These are phyloP conservation scores for Lepilemur ruficaudatus DNA, from an alignment of 2,797 vertebrate species.

Conservation along the genomic window DNA sequence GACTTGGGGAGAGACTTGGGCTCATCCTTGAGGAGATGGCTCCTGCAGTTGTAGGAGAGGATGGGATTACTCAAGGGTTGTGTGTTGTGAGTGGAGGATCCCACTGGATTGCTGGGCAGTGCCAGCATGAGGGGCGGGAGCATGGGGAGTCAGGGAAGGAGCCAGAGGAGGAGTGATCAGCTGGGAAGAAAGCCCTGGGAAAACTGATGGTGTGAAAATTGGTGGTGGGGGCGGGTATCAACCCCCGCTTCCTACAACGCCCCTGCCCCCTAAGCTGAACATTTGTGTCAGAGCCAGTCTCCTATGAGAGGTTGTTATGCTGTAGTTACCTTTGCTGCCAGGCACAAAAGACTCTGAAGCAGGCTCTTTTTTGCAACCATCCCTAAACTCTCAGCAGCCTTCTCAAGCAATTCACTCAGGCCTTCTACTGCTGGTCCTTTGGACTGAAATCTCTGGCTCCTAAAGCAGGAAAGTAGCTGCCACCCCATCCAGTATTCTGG, in stretches of 20 bases:
- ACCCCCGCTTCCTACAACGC: background rate
- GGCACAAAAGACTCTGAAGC: background rate
- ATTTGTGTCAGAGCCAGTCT: background rate
- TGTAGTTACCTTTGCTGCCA: background rate
- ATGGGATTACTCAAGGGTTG: background rate
- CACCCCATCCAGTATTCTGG: background rate
- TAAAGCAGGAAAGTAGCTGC: background rate
- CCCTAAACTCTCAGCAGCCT: background rate
- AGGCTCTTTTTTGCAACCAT: background rate
- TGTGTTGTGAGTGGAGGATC: background rate
- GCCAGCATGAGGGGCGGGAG: background rate
- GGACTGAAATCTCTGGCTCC: background rate
- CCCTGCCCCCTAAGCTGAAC: background rate
- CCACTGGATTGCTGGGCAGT: background rate
- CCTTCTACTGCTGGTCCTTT: background rate
- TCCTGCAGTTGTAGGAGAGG: background rate
- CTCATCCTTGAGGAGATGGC: background rate
- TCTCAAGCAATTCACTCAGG: background rate
- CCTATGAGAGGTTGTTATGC: background rate
- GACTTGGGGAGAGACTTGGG: background rate
- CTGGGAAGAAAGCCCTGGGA: background rate
- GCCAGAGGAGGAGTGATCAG: background rate
- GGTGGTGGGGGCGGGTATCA: background rate
- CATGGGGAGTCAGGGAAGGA: background rate
- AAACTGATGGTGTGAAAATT: background rate